A percentile compares a stretch with the other conserved stretches of the same genome.
These are phyloP conservation scores for Hemibagrus guttatus DNA, from an alignment of 2,797 vertebrate species.

Conservation along the genomic window DNA sequence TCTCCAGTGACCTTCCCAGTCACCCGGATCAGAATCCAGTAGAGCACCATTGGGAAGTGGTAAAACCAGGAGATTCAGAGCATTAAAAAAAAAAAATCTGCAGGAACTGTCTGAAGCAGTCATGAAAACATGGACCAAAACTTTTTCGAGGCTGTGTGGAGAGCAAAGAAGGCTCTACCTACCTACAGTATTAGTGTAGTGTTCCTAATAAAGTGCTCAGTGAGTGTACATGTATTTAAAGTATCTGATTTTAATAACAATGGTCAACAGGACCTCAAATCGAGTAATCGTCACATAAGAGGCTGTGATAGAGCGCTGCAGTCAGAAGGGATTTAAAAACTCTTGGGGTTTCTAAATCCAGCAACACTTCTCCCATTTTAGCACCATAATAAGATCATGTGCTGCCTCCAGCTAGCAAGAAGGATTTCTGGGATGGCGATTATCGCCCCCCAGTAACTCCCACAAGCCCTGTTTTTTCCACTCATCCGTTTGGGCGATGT, in stretches of 20 bases:
- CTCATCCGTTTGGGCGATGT: slow-evolving; percentile 6
- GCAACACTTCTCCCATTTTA: slow-evolving; percentile 25
- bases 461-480: slow-evolving; percentile 23
- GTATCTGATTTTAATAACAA: neutral
- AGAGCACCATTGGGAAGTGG: no score
- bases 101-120: no score
- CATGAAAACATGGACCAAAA: no score
- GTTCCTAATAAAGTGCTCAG: neutral
- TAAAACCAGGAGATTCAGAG: no score
- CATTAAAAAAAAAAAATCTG: no score
- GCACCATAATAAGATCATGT: slow-evolving; percentile 40
- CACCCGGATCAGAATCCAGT: no score
- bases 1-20: no score
- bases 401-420: neutral
- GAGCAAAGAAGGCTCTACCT: no score
- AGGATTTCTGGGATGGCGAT: slow-evolving; percentile 20
- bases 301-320: neutral
- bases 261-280: neutral
- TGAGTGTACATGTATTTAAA: neutral
- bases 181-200: no score
- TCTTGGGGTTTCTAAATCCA: slow-evolving; percentile 29
- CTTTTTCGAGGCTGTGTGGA: no score
- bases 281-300: neutral
- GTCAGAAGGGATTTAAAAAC: slow-evolving; percentile 3
- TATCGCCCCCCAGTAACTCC: slow-evolving; percentile 30